Conservation (phyloP, 2,888 invertebrate genomes). For the Galerucella nymphaeae region DNA sequence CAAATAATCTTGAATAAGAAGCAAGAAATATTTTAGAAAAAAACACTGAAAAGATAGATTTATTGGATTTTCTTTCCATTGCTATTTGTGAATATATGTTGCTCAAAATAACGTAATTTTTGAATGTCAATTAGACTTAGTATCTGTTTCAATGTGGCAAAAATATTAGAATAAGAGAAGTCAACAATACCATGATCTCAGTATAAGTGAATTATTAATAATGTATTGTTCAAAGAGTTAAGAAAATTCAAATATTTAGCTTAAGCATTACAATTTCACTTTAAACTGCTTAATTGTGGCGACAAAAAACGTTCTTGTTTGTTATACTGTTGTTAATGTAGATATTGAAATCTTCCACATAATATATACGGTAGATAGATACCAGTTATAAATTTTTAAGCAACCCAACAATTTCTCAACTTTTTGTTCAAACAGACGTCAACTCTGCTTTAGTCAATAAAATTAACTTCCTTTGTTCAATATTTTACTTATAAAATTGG, state of each 20-base stretch:
- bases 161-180: slow-evolving; percentile 5
- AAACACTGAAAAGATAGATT: no score
- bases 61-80: slow-evolving; percentile 11
- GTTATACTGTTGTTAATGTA: slow-evolving; percentile 9
- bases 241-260: slow-evolving; percentile 10
- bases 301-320: slow-evolving; percentile 9
- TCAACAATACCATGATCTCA: slow-evolving; percentile 6
- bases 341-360: neutral
- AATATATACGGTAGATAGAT: neutral
- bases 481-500: no score
- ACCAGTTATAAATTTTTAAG: neutral
- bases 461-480: no score
- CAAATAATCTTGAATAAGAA: no score
- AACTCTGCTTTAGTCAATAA: no score
- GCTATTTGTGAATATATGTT: slow-evolving; percentile 5
- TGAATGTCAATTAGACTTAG: slow-evolving; percentile 11
- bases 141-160: slow-evolving; percentile 1
- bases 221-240: neutral
- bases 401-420: no score
- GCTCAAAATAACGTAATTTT: slow-evolving; percentile 7
- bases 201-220: slow-evolving; percentile 6
- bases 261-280: slow-evolving; percentile 10
- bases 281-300: slow-evolving; percentile 11
- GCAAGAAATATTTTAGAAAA: no score
- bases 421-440: no score